Evolutionary conservation across 2,797 vertebrate genomes (phyloP), one percentile per base, ranked within the genome.

Genomic region (Dermochelys coriacea): DNA sequence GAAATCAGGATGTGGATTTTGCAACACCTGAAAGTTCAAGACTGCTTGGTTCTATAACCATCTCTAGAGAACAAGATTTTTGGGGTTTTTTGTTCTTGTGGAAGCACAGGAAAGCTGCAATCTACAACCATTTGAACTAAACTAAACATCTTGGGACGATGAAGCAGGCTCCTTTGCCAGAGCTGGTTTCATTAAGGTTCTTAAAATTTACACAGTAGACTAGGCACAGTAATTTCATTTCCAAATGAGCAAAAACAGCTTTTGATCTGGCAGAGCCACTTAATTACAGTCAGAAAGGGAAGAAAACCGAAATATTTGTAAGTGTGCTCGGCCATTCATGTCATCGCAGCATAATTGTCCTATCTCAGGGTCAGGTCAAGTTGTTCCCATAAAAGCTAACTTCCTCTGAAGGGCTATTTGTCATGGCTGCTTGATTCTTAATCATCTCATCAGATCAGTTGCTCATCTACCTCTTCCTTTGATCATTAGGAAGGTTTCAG

Each of bases 341-440:
- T 94, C 82, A 85, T 96, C 95, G 91, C 84, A 91, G 78, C 8
- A 75, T 88, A 96, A 95, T 93, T 96, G 95, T 93, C 82, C 90
- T 95, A 96, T 91, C 90, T 96, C 91, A 82, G 90, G 92, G 96
- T 97, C 95, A 97, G 92, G 84, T 94, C 75, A 84, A 92, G 94
- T 91, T 93, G 94, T 57, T 96, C 82, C 61, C 92, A 95, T 86
- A 92, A 95, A 96, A 88, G 59, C 90, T 95, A 82, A 92, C 91
- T 95, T 96, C 86, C 92, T 96, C 94, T 93, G 90, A 95, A 92
- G 95, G 78, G 78, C 89, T 91, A 93, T 97, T 96, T 96, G 96
- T 97, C 96, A 97, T 51, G 95, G 95, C 23, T 91, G 79, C 93
- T 96, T 97, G 96, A 84, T 88, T 97, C 89, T 97, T 96, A 97